Percentiles rank a stretch among this genome's conserved stretches.
Conservation (phyloP, 2,888 invertebrate genomes). For the Parnassius smintheus region DNA sequence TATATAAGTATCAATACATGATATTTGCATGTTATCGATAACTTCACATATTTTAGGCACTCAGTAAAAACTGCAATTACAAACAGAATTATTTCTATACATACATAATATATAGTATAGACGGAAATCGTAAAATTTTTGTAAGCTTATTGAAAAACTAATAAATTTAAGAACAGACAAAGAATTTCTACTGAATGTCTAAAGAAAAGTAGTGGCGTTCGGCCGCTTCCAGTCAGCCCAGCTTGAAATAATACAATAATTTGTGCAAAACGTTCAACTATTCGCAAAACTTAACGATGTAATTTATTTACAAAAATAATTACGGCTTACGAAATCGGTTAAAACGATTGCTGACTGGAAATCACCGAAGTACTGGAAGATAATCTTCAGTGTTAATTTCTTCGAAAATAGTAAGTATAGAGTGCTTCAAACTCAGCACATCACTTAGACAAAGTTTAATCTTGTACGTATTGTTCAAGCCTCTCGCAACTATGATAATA, state of each 20-base stretch:
- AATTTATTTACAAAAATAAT: conserved; percentile 73
- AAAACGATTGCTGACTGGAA: conserved; percentile 77
- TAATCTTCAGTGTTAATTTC: conserved; percentile 22
- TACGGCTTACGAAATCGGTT: conserved; percentile 50
- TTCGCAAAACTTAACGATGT: conserved; percentile 71
- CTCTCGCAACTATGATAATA: conserved; percentile 35
- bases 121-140: conserved; percentile 3
- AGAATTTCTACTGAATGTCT: conserved; percentile 56
- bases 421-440: conserved; percentile 20
- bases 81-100: conserved; percentile 7
- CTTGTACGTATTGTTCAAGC: conserved; percentile 25
- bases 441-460: conserved; percentile 18
- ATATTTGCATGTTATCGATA: conserved; percentile 61
- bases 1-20: conserved; percentile 77
- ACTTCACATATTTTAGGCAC: conserved; percentile 58
- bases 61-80: conserved; percentile 45
- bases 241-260: conserved; percentile 76
- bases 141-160: not conserved
- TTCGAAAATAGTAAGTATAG: conserved; percentile 16
- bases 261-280: conserved; percentile 80
- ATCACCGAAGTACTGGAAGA: conserved; percentile 55
- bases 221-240: conserved; percentile 79
- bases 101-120: too few species aligned
- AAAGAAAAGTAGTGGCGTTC: conserved; percentile 50
- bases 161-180: not conserved